Evolutionary conservation across 2,888 invertebrate species (phyloP), one percentile per base, ranked within the genome.

Genomic region (Ametastegia equiseti): DNA sequence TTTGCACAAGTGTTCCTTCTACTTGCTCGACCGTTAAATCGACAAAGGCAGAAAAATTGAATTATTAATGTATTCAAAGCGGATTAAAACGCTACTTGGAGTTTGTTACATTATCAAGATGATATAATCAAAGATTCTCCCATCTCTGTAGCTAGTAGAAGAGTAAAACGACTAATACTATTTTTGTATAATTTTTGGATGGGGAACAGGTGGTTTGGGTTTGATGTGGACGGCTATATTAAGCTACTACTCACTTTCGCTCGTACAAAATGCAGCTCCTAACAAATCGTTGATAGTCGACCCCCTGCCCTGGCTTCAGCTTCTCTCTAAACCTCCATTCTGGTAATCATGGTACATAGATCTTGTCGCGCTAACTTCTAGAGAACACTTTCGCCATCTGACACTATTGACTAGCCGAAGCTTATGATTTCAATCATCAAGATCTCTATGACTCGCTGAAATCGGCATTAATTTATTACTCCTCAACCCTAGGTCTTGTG

Each of bases 251-350:
- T 91, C 93, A 63, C 92, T 94, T 90, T 88, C 88, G 33, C 86
- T 87, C 82, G 85, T 85, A 75, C 83, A 82, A 23, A 88, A 86
- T 63, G 80, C 83, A 60, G 83, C 84, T 82, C 86, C 86, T 65
- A 86, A 88, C 87, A 83, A 92, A 90, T 88, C 92, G 90, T 86
- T 87, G 87, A 67, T 90, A 92, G 27, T 93, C 65, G 86, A 86
- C 54, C 84, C 85, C 63, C 85, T 95, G 67, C 95, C 95, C 19
- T 95, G 95, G 94, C 87, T 93, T 33, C 92, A 92, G 73, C 92
- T 95, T 79, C 93, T 95, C 83, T 90, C 92, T 33, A 93, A 93
- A 82, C 88, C 93, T 42, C 93, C 95, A 75, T 95, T 95, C 88
- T 95, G 95, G 95, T 94, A 90, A 88, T 86, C 81, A 85, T 84